Base-by-base conservation (phyloP, 2,797 vertebrate genomes). In the Poeciliopsis paucimaculata region DNA sequence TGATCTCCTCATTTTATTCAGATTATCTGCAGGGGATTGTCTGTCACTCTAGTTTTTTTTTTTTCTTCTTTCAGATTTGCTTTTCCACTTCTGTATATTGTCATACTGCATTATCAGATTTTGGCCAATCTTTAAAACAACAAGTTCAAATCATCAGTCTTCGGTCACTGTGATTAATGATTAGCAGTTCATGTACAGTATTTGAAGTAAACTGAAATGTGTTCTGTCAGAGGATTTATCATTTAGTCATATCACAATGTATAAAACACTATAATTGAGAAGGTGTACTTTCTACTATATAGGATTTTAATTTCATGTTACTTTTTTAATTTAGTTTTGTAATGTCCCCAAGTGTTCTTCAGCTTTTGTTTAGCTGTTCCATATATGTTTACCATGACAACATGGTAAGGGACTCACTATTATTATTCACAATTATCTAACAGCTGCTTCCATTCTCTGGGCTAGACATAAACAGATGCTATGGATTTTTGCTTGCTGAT, bases 391-490 rank as follows among this genome's bases (percentile, higher is more conserved):
- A 7, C 60, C 76, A 45, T 74, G 12, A 84, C 26, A 73, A 60
- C 53, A 73, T 73, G 6, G 47, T 51, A 51, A 51, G 6, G 47
- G 74, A 72, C 57, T 82, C 72, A 53, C 36, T 73, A 85, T 70
- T 53, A 64, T 84, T 82, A 85, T 79, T 85, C 43, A 4, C 66
- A 82, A 77, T 85, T 79, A 87, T 83, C 55, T 80, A 84, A 87
- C 83, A 75, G 82, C 76, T 76, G 76, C 87, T 86, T 93, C 85
- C 81, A 60, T 62, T 91, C 84, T 87, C 91, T 82, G 88, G 79
- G 84, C 75, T 84, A 79, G 92, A 83, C 86, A 86, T 93, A 89
- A 93, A 75, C 91, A 93, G 90, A 95, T 91, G 87, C 80, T 45
- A 75, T 75, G 88, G 90, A 94, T 95, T 93, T 94, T 85, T 57